Evolutionary conservation across 2,888 invertebrate species (phyloP).

Genomic region (Lithodes maja): DNA sequence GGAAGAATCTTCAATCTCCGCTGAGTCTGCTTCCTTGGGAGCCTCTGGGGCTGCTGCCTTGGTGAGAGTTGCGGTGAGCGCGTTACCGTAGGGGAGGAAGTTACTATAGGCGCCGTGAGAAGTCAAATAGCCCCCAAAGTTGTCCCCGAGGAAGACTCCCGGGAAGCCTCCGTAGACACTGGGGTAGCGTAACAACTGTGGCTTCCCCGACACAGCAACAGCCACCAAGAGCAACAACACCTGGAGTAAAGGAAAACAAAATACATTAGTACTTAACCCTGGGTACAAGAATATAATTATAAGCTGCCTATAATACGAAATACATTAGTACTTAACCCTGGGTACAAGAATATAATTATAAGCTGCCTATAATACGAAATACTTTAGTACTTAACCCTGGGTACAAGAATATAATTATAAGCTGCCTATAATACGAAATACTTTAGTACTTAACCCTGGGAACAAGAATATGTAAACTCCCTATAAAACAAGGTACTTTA

Average conservation of each 20-base stretch:
- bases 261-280: too few relatives aligned
- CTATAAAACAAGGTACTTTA: too few relatives aligned
- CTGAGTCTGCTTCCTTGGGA: not conserved
- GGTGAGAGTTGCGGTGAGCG: not conserved
- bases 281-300: too few relatives aligned
- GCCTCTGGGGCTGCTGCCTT: not conserved
- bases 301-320: too few relatives aligned
- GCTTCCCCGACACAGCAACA: not conserved
- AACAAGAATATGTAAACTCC: too few relatives aligned
- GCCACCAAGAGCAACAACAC: not conserved
- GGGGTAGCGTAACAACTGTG: not conserved
- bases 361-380: too few relatives aligned
- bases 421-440: too few relatives aligned
- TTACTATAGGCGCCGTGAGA: not conserved
- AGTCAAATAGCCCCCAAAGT: not conserved
- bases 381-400: too few relatives aligned
- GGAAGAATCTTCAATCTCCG: not conserved
- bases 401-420: too few relatives aligned
- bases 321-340: too few relatives aligned
- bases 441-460: too few relatives aligned
- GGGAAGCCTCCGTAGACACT: slow-evolving; percentile 4
- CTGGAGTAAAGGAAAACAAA: not conserved
- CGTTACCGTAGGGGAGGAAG: slow-evolving; percentile 3
- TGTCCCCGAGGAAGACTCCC: not conserved
- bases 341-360: too few relatives aligned